Percentiles rank a stretch among this genome's conserved stretches.
phyloP scores from a whole-genome alignment of 2,113 vertebrate species.

The Urocitellus parryii region DNA sequence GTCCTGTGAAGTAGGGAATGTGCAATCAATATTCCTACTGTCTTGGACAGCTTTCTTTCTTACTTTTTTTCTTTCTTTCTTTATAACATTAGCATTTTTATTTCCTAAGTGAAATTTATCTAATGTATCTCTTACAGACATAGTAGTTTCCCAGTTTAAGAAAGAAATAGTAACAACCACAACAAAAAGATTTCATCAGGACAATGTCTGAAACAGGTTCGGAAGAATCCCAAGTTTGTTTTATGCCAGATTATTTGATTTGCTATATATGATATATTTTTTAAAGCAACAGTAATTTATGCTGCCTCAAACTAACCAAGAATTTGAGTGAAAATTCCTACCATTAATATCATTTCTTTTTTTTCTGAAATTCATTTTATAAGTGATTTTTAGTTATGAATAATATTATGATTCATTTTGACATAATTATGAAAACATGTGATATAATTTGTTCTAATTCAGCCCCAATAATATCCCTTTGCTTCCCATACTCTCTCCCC shows the following conservation, averaged over 20 bases:
- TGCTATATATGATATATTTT: background rate
- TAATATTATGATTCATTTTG: too few species aligned
- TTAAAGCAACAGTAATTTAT: background rate
- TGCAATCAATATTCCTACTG: background rate
- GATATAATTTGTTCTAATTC: too few species aligned
- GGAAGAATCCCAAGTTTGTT: background rate
- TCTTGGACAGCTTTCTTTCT: background rate
- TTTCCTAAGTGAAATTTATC: constrained; percentile 57
- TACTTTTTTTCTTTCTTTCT: background rate
- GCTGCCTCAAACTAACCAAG: background rate
- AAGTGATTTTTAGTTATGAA: too few species aligned
- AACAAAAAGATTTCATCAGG: background rate
- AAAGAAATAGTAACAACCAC: background rate
- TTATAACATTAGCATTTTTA: constrained; percentile 42
- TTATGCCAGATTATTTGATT: background rate
- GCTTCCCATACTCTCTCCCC: too few species aligned
- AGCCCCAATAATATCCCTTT: too few species aligned
- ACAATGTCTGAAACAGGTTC: background rate
- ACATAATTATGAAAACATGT: too few species aligned
- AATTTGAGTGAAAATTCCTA: background rate
- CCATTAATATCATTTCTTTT: background rate
- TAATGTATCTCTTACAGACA: background rate
- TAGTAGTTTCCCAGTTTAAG: constrained; percentile 29
- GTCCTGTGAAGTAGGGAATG: background rate
- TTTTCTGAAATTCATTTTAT: too few species aligned